Evolutionary conservation across 2,888 invertebrate genomes (phyloP).

Genomic region (Quadriops clusia): DNA sequence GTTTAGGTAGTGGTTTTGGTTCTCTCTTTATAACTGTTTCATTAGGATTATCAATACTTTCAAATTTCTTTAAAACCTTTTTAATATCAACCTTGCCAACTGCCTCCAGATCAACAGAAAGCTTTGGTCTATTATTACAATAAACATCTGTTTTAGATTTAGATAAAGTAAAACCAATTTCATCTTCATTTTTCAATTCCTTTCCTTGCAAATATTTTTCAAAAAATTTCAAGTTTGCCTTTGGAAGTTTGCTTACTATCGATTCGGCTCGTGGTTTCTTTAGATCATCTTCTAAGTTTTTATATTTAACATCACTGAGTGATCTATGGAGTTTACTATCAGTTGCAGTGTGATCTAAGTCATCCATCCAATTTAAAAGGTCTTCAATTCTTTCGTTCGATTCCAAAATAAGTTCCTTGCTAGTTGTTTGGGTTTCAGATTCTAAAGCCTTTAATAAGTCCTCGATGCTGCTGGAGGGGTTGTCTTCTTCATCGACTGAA

Average conservation of each 20-base stretch:
- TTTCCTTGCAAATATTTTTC: constrained; percentile 32
- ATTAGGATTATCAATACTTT: constrained; percentile 23
- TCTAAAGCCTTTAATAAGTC: constrained; percentile 34
- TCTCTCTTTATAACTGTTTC: too few relatives aligned
- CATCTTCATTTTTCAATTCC: constrained; percentile 19
- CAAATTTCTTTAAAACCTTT: constrained; percentile 33
- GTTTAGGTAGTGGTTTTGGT: too few relatives aligned
- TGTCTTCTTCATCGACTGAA: constrained; percentile 18
- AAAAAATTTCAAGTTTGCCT: constrained; percentile 33
- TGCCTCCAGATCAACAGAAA: constrained; percentile 33
- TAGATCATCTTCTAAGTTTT: constrained; percentile 30
- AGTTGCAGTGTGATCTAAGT: constrained; percentile 30
- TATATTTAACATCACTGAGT: constrained; percentile 33
- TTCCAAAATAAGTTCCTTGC: constrained; percentile 14
- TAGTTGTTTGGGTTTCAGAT: constrained; percentile 25
- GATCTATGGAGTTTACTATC: constrained; percentile 28
- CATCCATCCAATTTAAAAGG: constrained; percentile 35
- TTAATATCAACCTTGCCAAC: constrained; percentile 33
- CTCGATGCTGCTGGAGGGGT: constrained; percentile 33
- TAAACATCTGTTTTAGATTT: constrained; percentile 32
- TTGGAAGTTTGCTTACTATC: constrained; percentile 31
- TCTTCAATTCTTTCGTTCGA: constrained; percentile 33
- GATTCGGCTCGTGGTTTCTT: constrained; percentile 28
- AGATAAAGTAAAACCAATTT: constrained; percentile 21
- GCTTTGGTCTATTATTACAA: constrained; percentile 24